Conservation (phyloP, 2,113 vertebrate genomes). For the Lophochroa leadbeateri region DNA sequence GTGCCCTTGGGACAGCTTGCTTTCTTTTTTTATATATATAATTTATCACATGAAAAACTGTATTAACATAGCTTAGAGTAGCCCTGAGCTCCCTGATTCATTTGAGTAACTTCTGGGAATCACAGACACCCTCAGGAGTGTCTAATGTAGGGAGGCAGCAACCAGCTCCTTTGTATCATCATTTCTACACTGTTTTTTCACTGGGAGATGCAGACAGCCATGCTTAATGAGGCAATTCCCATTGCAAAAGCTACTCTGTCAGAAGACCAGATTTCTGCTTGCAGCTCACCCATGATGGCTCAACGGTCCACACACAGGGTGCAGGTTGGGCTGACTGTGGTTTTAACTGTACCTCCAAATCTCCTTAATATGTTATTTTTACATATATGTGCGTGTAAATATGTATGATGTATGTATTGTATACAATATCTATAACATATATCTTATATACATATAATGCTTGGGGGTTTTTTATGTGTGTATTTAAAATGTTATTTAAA, state of each 20-base stretch:
- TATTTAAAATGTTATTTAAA: neutral
- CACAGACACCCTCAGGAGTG: neutral
- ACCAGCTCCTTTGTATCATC: neutral
- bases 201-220: rapidly evolving
- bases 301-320: neutral
- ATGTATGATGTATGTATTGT: neutral
- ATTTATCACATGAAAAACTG: neutral
- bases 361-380: neutral
- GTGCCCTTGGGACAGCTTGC: neutral
- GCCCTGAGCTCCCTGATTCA: neutral
- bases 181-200: neutral
- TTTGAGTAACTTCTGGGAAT: neutral
- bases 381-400: neutral
- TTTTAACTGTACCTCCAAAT: neutral
- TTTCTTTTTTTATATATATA: neutral
- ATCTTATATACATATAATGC: neutral
- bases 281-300: neutral
- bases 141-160: neutral
- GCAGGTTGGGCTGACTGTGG: neutral
- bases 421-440: neutral
- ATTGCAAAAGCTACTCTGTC: neutral
- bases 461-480: neutral
- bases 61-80: neutral
- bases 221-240: neutral
- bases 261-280: neutral